phyloP scores from a whole-genome alignment of 2,888 invertebrate genomes.

The Amphipyra tragopoginis region DNA sequence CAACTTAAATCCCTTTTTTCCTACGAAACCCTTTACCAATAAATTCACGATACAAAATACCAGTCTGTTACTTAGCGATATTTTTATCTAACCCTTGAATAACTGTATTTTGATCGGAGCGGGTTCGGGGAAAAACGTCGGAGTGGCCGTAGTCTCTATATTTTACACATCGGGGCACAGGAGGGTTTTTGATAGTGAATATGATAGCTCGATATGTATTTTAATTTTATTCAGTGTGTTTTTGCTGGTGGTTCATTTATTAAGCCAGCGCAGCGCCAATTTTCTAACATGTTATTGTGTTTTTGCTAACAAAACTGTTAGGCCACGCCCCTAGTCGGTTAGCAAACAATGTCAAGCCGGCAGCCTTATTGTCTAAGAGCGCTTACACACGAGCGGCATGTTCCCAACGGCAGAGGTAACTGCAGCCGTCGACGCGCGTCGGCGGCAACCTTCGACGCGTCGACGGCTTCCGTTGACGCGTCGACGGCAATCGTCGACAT shows the following conservation, averaged over 20 bases:
- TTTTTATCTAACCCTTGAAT: conserved; percentile 31
- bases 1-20: conserved; percentile 2
- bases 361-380: too few species aligned
- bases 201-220: conserved; percentile 1
- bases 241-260: neutral
- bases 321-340: too few species aligned
- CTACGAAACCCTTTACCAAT: conserved; percentile 18
- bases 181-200: conserved; percentile 19
- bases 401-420: too few species aligned
- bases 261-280: too few species aligned
- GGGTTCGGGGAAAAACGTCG: conserved; percentile 34
- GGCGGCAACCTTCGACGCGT: too few species aligned
- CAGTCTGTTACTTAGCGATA: conserved; percentile 23
- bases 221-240: conserved; percentile 13
- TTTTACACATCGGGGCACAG: conserved; percentile 27
- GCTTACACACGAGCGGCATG: too few species aligned
- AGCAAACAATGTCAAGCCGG: too few species aligned
- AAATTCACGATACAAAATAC: conserved; percentile 16
- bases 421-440: too few species aligned
- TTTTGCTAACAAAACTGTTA: too few species aligned
- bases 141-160: conserved; percentile 28
- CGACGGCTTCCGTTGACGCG: too few species aligned
- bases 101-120: conserved; percentile 41
- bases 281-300: too few species aligned
- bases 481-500: too few species aligned